These are phyloP conservation scores for Troides aeacus DNA, from an alignment of 2,888 invertebrate species.

Conservation along the genomic window DNA sequence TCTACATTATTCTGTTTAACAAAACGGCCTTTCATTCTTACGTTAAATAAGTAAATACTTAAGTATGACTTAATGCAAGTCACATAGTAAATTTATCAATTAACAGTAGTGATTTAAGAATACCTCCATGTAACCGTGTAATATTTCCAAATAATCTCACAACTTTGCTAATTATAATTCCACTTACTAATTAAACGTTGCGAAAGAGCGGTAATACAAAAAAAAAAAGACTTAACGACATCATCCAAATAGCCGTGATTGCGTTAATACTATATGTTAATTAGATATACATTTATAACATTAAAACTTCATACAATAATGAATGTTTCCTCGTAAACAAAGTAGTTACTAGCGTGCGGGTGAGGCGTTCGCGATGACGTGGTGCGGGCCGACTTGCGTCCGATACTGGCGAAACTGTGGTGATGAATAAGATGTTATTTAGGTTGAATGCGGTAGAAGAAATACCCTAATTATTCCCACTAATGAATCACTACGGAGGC, in stretches of 20 bases:
- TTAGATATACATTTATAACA: conserved; percentile 4
- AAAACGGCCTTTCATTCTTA: too few relatives aligned
- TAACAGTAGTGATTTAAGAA: background rate
- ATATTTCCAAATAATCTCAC: background rate
- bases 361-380: background rate
- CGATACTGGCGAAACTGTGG: background rate
- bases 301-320: conserved; percentile 10
- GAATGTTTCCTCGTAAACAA: conserved; percentile 12
- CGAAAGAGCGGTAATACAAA: background rate
- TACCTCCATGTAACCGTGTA: background rate
- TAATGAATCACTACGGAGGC: background rate
- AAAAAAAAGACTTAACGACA: background rate
- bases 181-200: conserved; percentile 3
- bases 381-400: background rate
- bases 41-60: too few relatives aligned
- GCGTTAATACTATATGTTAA: conserved; percentile 5
- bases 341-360: background rate
- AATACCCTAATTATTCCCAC: conserved; percentile 2
- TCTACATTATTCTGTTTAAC: too few relatives aligned
- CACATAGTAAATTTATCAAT: background rate
- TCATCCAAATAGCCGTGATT: background rate
- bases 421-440: background rate
- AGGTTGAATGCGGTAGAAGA: background rate
- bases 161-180: background rate
- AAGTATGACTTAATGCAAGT: too few relatives aligned